phyloP scores from a whole-genome alignment of 1,140 invertebrate genomes.

The Drosophila busckii region DNA sequence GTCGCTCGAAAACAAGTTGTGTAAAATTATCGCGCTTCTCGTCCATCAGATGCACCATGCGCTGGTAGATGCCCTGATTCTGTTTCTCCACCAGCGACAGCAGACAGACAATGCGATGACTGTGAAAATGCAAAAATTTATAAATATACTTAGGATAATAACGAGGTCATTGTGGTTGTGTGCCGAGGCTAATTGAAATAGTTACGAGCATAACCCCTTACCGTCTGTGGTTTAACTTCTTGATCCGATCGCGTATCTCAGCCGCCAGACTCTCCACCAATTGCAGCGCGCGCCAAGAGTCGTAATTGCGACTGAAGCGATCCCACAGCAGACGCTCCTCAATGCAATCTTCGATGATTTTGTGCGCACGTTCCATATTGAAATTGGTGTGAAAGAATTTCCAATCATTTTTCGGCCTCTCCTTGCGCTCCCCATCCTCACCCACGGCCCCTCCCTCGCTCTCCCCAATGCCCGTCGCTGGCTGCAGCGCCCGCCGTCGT shows the following conservation, averaged over 20 bases:
- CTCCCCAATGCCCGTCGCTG: conserved; percentile 4
- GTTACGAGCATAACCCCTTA: conserved; percentile 27
- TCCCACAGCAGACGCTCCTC: conserved; percentile 76
- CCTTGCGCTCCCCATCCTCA: conserved; percentile 32
- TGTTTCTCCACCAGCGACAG: conserved; percentile 73
- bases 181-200: neutral
- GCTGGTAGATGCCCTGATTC: conserved; percentile 68
- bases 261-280: conserved; percentile 64
- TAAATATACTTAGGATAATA: neutral
- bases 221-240: conserved; percentile 71
- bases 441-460: conserved; percentile 18
- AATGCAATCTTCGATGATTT: conserved; percentile 71
- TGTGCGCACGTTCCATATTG: conserved; percentile 73
- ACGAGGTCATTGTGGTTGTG: conserved; percentile 3
- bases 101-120: conserved; percentile 72
- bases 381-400: conserved; percentile 77
- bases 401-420: conserved; percentile 71
- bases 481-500: conserved; percentile 47
- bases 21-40: conserved; percentile 73
- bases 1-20: conserved; percentile 67
- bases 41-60: conserved; percentile 74
- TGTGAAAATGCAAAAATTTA: conserved; percentile 10
- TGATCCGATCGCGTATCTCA: conserved; percentile 71
- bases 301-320: conserved; percentile 72
- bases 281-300: conserved; percentile 71